These are phyloP conservation scores for Palythoa caribaeorum DNA, from an alignment of 92 coral and sea anemone genomes.

Conservation along the genomic window DNA sequence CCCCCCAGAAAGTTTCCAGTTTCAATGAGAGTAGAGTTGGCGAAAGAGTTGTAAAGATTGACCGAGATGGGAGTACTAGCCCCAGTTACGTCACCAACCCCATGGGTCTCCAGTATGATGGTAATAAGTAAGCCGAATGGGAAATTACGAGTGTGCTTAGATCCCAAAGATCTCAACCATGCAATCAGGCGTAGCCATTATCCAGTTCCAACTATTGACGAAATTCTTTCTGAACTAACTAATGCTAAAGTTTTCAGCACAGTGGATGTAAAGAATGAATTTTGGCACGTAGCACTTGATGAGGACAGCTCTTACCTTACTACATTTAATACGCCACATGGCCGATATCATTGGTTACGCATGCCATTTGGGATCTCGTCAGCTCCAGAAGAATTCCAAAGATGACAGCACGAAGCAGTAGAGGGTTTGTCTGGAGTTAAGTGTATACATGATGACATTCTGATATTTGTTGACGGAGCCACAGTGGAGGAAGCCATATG, in stretches of 20 bases:
- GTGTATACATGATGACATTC: not conserved
- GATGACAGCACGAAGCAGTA: not conserved
- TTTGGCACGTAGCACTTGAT: not conserved
- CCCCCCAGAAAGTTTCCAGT: conserved; percentile 1
- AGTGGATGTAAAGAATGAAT: not conserved
- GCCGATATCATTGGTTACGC: not conserved
- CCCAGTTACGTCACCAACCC: too few relatives aligned
- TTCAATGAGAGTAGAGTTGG: not conserved
- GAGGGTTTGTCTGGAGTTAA: not conserved
- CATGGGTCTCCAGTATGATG: too few relatives aligned
- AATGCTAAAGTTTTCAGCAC: conserved; percentile 17
- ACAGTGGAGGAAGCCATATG: not conserved
- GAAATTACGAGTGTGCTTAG: not conserved
- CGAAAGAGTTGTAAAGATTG: not conserved
- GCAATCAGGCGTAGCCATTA: too few relatives aligned
- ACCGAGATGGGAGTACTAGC: not conserved
- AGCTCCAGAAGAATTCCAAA: not conserved
- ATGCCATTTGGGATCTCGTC: too few relatives aligned
- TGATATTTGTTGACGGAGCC: not conserved
- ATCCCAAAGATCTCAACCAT: not conserved
- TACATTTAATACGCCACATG: not conserved
- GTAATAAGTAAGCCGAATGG: not conserved
- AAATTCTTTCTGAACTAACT: conserved; percentile 12
- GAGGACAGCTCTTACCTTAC: not conserved
- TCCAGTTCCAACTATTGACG: conserved; percentile 22